Conservation (phyloP, 2,888 invertebrate species). For the Temnothorax rugatulus region DNA sequence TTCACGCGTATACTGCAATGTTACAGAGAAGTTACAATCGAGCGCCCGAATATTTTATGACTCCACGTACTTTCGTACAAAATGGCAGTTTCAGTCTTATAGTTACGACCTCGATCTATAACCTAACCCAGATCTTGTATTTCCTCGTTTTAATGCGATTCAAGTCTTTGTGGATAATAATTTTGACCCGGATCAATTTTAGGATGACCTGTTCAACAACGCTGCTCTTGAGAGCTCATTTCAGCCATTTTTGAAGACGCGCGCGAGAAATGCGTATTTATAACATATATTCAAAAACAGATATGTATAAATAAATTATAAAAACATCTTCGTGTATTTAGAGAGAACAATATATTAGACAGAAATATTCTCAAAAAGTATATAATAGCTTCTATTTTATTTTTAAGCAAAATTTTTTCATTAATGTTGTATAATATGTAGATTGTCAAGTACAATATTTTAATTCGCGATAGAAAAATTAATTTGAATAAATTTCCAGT, state of each 20-base stretch:
- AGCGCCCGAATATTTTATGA: constrained; percentile 16
- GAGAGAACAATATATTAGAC: background rate
- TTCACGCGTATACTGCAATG: background rate
- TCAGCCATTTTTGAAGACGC: constrained; percentile 32
- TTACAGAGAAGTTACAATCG: constrained; percentile 1
- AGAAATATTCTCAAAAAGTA: background rate
- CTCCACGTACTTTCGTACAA: background rate
- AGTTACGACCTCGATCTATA: background rate
- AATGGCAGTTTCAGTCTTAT: constrained; percentile 16
- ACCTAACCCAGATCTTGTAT: constrained; percentile 29
- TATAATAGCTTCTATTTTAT: background rate
- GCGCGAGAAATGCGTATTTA: background rate
- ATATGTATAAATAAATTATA: constrained; percentile 8
- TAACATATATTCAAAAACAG: background rate
- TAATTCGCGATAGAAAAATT: background rate
- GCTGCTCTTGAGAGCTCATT: constrained; percentile 29
- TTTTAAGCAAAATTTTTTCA: background rate
- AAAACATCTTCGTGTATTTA: constrained; percentile 13
- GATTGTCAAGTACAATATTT: background rate
- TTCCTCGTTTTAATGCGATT: background rate
- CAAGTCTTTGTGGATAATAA: background rate
- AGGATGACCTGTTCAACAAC: constrained; percentile 34
- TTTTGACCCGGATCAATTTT: constrained; percentile 10
- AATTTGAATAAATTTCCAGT: background rate
- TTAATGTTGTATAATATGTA: constrained; percentile 3